A percentile compares a stretch with the other conserved stretches of the same genome.
These are phyloP conservation scores for Tetheella fluctuosa DNA, from an alignment of 2,888 invertebrate species.

Conservation along the genomic window DNA sequence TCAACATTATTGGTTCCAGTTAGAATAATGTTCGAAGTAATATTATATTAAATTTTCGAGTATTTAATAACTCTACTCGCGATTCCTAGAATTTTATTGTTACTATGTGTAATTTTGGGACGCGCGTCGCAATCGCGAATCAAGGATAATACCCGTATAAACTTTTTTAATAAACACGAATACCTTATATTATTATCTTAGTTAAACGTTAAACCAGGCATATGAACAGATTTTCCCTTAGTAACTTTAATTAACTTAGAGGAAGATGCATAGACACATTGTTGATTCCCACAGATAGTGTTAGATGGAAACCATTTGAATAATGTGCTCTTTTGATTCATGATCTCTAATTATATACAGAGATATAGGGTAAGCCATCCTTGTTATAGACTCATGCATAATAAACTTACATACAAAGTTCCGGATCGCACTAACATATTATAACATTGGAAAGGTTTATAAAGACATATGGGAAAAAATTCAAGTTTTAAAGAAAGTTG, in stretches of 20 bases:
- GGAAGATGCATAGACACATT: background rate
- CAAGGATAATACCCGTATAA: no score
- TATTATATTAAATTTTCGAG: background rate
- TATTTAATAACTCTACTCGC: no score
- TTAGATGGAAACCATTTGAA: conserved; percentile 27
- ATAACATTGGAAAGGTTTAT: no score
- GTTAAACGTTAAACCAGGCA: no score
- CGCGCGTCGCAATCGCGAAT: no score
- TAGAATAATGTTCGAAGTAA: no score
- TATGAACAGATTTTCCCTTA: background rate
- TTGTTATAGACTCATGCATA: conserved; percentile 11
- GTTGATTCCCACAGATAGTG: conserved; percentile 13
- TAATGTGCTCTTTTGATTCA: conserved; percentile 15
- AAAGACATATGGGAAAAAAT: no score
- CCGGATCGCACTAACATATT: no score
- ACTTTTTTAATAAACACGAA: background rate
- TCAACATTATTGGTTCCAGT: background rate
- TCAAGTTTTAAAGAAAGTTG: no score
- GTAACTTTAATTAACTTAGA: background rate
- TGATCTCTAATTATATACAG: conserved; percentile 15
- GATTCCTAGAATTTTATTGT: no score
- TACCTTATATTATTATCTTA: background rate
- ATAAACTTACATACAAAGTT: background rate
- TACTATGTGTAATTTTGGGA: no score
- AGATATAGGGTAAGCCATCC: conserved; percentile 15